Evolutionary conservation across 2,113 vertebrate species (phyloP), one percentile per base, ranked within the genome.

Genomic region (Megaceryle torquata): DNA sequence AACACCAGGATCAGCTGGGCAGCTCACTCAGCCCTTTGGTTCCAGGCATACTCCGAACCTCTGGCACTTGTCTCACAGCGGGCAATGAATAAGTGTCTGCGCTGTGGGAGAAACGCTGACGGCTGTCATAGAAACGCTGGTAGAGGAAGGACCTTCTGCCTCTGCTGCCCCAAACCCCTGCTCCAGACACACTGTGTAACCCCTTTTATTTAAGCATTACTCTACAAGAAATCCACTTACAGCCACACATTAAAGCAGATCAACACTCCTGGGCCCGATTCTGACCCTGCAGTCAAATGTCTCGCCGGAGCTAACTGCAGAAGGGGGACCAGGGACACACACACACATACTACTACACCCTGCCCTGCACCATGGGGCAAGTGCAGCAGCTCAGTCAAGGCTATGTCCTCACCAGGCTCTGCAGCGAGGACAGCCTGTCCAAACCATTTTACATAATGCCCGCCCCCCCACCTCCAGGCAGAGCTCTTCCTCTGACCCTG

Each of bases 61-160:
- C 92, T 41, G 68, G 90, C 79, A 77, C 92, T 88, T 53, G 72
- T 51, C 60, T 77, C 11, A 2, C 69, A 94, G 64, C 28, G 0
- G 72, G 86, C 1, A 2, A 68, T 85, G 86, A 89, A 33, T 60
- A 60, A 82, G 60, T 69, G 78, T 76, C 77, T 79, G 72, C 4
- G 6, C 89, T 4, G 28, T 6, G 1, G 56, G 59, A 82, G 78
- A n/a, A 67, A 60, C 86, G 72, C 77, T 46, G 68, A 33, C 77
- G 16, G 91, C 95, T 96, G 94, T 84, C 94, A 95, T 96, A 95
- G 95, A 92, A 96, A 96, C 86, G 9, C 29, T 4, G 1, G 37
- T 6, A 54, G 25, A 87, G 60, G 87, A 90, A 83, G 64, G 83
- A 89, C 94, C 54, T 86, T 88, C 82, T 90, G 85, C 83, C 80